phyloP scores from a whole-genome alignment of 2,797 vertebrate genomes.

The Rhinogobio ventralis region DNA sequence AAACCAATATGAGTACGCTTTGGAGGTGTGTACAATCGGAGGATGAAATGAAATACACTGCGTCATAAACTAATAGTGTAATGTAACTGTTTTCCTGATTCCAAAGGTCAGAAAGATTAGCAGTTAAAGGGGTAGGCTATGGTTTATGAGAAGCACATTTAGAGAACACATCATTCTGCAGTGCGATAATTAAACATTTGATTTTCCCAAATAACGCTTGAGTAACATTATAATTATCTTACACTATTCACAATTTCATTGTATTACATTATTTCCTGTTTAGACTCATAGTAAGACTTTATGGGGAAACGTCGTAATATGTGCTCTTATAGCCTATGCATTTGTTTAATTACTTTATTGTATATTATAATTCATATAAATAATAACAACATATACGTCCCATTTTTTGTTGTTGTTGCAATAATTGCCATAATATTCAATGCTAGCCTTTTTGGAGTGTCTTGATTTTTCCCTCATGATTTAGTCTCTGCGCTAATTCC shows the following conservation, averaged over 20 bases:
- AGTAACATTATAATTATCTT: neutral
- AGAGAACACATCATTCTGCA: constrained; percentile 11
- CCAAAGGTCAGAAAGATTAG: constrained; percentile 17
- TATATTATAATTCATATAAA: neutral
- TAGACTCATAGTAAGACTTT: neutral
- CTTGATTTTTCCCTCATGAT: neutral
- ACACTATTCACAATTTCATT: neutral
- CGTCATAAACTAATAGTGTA: neutral
- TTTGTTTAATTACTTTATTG: neutral
- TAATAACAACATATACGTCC: neutral
- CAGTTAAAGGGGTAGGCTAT: neutral
- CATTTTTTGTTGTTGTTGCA: neutral
- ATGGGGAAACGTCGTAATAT: neutral
- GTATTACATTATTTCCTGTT: neutral
- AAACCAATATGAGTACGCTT: neutral
- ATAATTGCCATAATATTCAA: neutral
- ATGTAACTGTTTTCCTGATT: neutral
- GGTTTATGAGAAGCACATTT: neutral
- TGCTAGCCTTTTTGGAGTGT: neutral
- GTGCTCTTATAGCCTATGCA: neutral
- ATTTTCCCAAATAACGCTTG: neutral
- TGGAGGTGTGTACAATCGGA: neutral
- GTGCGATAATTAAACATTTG: neutral
- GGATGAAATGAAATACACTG: neutral
- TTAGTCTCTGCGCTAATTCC: neutral